Conservation (phyloP, 2,113 vertebrate genomes). For the Albula glossodonta region DNA sequence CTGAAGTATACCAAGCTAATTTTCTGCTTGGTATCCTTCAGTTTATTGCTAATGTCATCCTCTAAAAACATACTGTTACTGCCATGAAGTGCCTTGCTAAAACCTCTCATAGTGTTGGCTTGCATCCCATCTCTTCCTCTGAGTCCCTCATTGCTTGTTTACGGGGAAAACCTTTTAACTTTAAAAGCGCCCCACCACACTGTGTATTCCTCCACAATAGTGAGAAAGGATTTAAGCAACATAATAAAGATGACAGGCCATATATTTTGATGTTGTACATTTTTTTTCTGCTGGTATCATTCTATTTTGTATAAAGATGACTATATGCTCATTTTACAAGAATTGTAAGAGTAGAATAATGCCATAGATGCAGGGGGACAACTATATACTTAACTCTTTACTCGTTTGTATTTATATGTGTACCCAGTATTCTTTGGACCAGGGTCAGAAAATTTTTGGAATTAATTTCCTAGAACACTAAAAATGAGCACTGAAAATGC, state of each 20-base stretch:
- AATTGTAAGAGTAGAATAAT: background rate
- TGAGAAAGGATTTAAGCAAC: too few relatives aligned
- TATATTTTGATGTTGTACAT: too few relatives aligned
- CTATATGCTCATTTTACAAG: background rate
- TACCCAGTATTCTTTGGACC: background rate
- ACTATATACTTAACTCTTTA: background rate
- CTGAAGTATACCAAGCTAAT: conserved; percentile 27
- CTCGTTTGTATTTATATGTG: background rate
- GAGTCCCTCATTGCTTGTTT: background rate
- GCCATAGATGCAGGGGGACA: background rate
- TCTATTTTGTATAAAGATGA: background rate
- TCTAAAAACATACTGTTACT: conserved; percentile 22
- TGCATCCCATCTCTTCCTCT: background rate
- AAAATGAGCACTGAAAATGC: background rate
- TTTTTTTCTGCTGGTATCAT: background rate
- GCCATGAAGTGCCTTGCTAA: conserved; percentile 3
- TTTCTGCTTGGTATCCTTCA: conserved; percentile 37
- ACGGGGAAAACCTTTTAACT: background rate
- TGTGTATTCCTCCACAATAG: too few relatives aligned
- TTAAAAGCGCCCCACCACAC: background rate
- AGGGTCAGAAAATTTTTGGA: background rate
- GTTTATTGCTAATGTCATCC: conserved; percentile 33
- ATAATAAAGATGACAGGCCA: too few relatives aligned
- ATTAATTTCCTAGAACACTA: background rate
- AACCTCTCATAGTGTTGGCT: conserved; percentile 2